Evolutionary conservation across 2,888 invertebrate species (phyloP), one percentile per base, ranked within the genome.

Genomic region (Drosophila neoperkinsi): DNA sequence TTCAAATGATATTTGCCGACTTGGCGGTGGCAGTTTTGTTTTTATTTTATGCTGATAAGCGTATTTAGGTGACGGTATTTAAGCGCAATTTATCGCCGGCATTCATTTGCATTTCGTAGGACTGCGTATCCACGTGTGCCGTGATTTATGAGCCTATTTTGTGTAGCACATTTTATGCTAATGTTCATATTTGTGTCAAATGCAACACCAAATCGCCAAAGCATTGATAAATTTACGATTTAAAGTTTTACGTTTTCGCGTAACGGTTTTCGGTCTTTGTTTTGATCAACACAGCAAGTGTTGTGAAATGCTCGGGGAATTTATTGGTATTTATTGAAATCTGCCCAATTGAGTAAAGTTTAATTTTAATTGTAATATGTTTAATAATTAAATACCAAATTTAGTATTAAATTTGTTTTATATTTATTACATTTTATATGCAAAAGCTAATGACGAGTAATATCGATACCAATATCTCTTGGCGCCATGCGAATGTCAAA

Each of bases 71-170:
- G 71, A 71, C 57, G 46, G 36, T 51, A 49, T 67, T 61, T 71
- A 52, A 34, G 52, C 57, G 61, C 60, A 53, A 56, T 58, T 74
- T 74, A 83, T 83, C 81, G 71, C 33, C 50, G 69, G 49, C 34
- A 57, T 57, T 77, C 33, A 84, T 83, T 84, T 77, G 74, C 86
- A 86, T 84, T 75, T 64, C 80, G 55, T 64, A 69, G 52, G 57
- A 53, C 55, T 68, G 63, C 49, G 71, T 77, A 79, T 79, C 53
- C 82, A 38, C 56, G 53, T 73, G 67, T 18, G 28, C 34, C 25
- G 74, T 88, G 73, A 88, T 88, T 86, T 86, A 85, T 85, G 25
- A 71, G 63, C 28, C 34, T 11, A 13, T 62, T 70, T 74, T 77
- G 61, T 80, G 60, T 70, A 68, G 41, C 18, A 34, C 38, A 10